Evolutionary conservation across 2,888 invertebrate species (phyloP), one percentile per base, ranked within the genome.

Genomic region (Drosophila percnosoma): DNA sequence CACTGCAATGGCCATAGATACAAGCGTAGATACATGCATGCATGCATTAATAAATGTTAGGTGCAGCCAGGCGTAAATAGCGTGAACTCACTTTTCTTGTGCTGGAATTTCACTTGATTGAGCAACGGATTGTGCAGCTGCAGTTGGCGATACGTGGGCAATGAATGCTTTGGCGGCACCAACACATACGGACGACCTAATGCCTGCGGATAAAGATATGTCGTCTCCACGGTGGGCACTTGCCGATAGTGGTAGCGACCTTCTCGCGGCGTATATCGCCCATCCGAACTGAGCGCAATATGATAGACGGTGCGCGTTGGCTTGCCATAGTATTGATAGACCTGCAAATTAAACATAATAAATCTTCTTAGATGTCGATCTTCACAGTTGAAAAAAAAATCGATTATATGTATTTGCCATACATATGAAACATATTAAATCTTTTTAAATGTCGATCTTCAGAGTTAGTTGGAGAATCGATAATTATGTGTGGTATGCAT

Each of bases 171-270:
- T 15, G 87, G 80, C 34, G 84, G 83, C 57, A 74, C 85, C 71
- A 68, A 54, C 76, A 76, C 82, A 48, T 80, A 80, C 53, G 75
- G 78, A 24, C 91, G 89, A 29, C 92, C 91, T 73, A 92, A 89
- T 7, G 91, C 90, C 78, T 93, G 93, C 36, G 94, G 93, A 76
- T 94, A 94, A 49, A 94, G 91, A 90, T 95, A 95, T 4, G 95
- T 95, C 2, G 95, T 95, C 80, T 95, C 95, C 27, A 95, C 91
- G 8, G 94, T 92, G 73, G 93, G 93, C 40, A 93, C 92, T 34
- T 93, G 92, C 2, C 84, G 72, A 48, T 90, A 90, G 34, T 93
- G 92, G 79, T 93, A 93, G 45, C 93, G 92, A 49, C 94, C 95
- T 80, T 94, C 94, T 1, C 93, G 92, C 2, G 94, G 93, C 13